Evolutionary conservation across 2,797 vertebrate species (phyloP).

Genomic region (Schizothorax lantsangensis): DNA sequence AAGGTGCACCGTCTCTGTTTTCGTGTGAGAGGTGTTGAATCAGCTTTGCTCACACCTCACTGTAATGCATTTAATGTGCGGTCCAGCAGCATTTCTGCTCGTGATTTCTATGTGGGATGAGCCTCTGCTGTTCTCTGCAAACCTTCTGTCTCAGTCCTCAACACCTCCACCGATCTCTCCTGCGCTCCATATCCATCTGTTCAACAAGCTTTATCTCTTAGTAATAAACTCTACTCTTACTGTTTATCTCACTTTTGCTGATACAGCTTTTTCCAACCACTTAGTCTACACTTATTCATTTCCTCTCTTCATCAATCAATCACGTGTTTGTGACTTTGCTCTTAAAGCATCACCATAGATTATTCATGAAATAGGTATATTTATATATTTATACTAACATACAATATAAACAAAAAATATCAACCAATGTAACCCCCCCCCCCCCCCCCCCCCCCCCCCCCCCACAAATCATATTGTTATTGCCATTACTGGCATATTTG

Average conservation of each 20-base stretch:
- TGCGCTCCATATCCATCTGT: background rate
- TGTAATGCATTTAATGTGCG: constrained; percentile 35
- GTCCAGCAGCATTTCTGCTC: constrained; percentile 38
- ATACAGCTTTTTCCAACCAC: background rate
- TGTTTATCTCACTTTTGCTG: constrained; percentile 16
- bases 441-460: too few species aligned
- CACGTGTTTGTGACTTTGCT: constrained; percentile 56
- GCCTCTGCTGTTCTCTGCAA: constrained; percentile 25
- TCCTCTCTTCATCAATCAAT: constrained; percentile 27
- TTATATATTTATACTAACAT: too few species aligned
- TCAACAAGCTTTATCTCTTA: background rate
- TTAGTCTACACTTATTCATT: background rate
- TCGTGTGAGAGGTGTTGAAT: constrained; percentile 41
- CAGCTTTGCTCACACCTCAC: constrained; percentile 27
- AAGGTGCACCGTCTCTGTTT: constrained; percentile 35
- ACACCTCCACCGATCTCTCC: background rate
- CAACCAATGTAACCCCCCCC: too few species aligned
- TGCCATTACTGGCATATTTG: too few species aligned
- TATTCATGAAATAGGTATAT: too few species aligned
- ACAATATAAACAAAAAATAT: too few species aligned
- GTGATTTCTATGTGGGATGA: constrained; percentile 43
- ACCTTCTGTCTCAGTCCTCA: background rate
- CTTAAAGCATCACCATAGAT: constrained; percentile 1
- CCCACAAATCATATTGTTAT: too few species aligned
- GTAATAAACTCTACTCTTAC: background rate